Evolutionary conservation across 2,113 vertebrate species (phyloP).

Genomic region (Sarotherodon lohbergeri): DNA sequence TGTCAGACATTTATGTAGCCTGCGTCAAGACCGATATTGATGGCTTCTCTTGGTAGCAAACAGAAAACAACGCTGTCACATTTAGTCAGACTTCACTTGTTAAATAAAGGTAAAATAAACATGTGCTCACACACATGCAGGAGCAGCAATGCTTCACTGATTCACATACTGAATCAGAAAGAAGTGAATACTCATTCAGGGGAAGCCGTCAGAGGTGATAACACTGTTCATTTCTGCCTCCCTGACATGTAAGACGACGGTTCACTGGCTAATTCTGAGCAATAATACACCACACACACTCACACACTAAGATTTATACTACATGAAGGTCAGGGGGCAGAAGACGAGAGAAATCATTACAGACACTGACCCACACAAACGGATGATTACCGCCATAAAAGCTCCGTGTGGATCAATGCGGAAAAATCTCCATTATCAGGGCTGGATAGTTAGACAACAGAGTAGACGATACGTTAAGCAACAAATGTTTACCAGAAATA

Average conservation of each 20-base stretch:
- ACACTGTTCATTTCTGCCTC: slow-evolving; percentile 43
- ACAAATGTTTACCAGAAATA: background rate
- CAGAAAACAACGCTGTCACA: background rate
- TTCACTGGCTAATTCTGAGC: slow-evolving; percentile 75
- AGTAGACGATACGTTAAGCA: background rate
- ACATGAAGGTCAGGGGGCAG: slow-evolving; percentile 65
- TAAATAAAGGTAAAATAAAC: background rate
- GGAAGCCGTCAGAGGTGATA: slow-evolving; percentile 33
- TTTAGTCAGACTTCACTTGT: background rate
- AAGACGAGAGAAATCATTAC: slow-evolving; percentile 39
- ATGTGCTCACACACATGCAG: background rate
- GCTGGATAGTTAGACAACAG: background rate
- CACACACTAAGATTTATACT: background rate
- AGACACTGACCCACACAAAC: slow-evolving; percentile 61
- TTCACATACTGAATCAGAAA: background rate
- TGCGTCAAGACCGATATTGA: background rate
- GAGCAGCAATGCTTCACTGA: slow-evolving; percentile 10
- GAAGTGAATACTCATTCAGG: slow-evolving; percentile 15
- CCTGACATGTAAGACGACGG: slow-evolving; percentile 66
- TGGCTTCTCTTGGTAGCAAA: background rate
- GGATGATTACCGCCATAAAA: slow-evolving; percentile 37
- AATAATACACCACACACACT: slow-evolving; percentile 56
- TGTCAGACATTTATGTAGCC: background rate
- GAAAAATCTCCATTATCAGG: slow-evolving; percentile 46
- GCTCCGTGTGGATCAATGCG: slow-evolving; percentile 14